phyloP scores from a whole-genome alignment of 1,140 invertebrate genomes.

The Apis dorsata region DNA sequence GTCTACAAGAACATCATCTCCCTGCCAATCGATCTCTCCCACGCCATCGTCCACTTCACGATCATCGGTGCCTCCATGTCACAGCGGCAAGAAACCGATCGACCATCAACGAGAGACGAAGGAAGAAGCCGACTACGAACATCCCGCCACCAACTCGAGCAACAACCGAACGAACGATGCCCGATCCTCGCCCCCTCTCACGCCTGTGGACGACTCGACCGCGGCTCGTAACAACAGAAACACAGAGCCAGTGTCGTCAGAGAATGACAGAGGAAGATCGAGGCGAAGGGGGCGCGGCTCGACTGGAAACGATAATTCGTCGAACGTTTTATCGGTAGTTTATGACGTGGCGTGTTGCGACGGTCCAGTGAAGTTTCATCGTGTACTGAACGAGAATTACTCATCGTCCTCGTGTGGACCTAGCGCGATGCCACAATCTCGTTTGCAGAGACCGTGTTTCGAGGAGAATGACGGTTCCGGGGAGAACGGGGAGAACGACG shows the following conservation, averaged over 20 bases:
- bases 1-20: constrained; percentile 57
- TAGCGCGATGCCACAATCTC: constrained; percentile 49
- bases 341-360: constrained; percentile 93
- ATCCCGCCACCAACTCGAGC: background rate
- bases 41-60: constrained; percentile 48
- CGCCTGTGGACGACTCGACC: background rate
- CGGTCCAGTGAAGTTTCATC: constrained; percentile 90
- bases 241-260: background rate
- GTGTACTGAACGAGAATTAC: constrained; percentile 89
- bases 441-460: constrained; percentile 38
- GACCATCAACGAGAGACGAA: background rate
- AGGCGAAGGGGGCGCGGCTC: constrained; percentile 34
- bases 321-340: constrained; percentile 79
- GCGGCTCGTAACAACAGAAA: background rate
- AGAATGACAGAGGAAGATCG: constrained; percentile 24
- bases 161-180: background rate
- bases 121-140: background rate
- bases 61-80: constrained; percentile 32
- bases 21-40: constrained; percentile 56
- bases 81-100: constrained; percentile 16
- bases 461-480: constrained; percentile 58
- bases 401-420: constrained; percentile 56
- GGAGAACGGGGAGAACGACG: constrained; percentile 73
- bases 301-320: constrained; percentile 36
- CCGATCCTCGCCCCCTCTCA: background rate